Conservation (phyloP, 2,888 invertebrate species). For the Cryptus viduatorius region DNA sequence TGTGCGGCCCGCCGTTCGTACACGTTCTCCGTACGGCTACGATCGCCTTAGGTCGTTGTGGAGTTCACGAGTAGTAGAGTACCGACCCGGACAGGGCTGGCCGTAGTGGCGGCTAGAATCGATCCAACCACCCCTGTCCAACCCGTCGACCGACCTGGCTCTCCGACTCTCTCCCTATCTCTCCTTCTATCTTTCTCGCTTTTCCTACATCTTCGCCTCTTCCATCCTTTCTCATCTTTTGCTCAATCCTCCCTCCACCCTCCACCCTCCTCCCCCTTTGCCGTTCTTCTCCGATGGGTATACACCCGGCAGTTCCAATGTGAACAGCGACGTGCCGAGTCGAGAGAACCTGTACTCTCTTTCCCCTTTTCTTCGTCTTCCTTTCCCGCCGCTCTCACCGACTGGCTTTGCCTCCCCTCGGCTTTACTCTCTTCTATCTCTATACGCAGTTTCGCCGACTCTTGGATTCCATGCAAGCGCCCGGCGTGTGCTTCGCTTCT, state of each 20-base stretch:
- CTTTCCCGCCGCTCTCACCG: constrained; percentile 38
- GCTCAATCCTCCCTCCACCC: constrained; percentile 9
- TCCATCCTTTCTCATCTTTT: constrained; percentile 23
- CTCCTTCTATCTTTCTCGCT: constrained; percentile 11
- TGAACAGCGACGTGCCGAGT: constrained; percentile 48
- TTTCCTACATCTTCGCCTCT: constrained; percentile 11
- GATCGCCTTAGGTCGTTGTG: constrained; percentile 67
- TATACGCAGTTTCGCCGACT: not conserved
- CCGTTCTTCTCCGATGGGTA: constrained; percentile 13
- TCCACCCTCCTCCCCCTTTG: constrained; percentile 6
- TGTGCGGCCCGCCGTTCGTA: not conserved
- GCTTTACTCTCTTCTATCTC: not conserved
- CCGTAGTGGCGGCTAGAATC: constrained; percentile 76
- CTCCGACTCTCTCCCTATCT: constrained; percentile 55
- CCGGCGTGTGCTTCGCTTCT: not conserved
- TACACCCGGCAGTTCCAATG: constrained; percentile 51
- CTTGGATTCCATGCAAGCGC: constrained; percentile 9
- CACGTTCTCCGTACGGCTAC: constrained; percentile 27
- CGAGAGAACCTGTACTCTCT: constrained; percentile 33
- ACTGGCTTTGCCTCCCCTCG: constrained; percentile 18
- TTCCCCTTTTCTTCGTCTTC: constrained; percentile 54
- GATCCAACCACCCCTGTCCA: constrained; percentile 76
- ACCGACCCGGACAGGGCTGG: constrained; percentile 72
- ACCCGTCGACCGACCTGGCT: constrained; percentile 67
- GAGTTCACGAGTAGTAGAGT: constrained; percentile 68